These are phyloP conservation scores for Platycnemis pennipes DNA, from an alignment of 2,888 invertebrate species.

Conservation along the genomic window DNA sequence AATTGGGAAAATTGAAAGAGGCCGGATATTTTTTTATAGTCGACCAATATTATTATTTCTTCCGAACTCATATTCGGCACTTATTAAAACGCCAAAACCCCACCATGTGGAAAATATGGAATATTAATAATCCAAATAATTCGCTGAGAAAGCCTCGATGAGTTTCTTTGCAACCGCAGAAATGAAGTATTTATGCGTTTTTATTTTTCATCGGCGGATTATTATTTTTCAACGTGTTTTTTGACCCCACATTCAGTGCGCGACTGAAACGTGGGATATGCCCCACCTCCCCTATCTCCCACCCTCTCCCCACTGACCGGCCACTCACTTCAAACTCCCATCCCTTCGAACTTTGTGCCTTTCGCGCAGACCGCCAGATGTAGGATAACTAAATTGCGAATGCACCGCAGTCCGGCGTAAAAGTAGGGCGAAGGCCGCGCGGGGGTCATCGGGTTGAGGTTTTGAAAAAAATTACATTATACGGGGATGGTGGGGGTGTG, in stretches of 20 bases:
- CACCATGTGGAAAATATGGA: neutral
- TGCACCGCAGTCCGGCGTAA: conserved; percentile 19
- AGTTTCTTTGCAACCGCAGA: neutral
- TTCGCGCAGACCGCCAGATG: neutral
- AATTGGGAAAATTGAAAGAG: neutral
- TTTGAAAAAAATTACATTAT: neutral
- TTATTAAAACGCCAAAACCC: conserved; percentile 29
- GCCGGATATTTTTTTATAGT: neutral
- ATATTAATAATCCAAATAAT: neutral
- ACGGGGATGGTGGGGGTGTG: neutral
- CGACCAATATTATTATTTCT: neutral
- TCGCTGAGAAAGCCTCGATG: neutral
- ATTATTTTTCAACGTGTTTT: neutral
- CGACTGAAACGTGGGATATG: neutral
- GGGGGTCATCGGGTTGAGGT: neutral
- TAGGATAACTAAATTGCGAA: conserved; percentile 32
- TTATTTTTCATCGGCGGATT: neutral
- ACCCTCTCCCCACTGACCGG: neutral
- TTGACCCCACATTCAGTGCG: neutral
- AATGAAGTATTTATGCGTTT: neutral
- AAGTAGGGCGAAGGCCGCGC: neutral
- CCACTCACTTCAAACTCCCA: neutral
- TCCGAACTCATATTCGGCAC: neutral
- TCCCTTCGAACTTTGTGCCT: neutral
- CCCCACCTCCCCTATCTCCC: neutral